Conservation (phyloP, 1,140 invertebrate species). For the Tachypleus tridentatus region DNA sequence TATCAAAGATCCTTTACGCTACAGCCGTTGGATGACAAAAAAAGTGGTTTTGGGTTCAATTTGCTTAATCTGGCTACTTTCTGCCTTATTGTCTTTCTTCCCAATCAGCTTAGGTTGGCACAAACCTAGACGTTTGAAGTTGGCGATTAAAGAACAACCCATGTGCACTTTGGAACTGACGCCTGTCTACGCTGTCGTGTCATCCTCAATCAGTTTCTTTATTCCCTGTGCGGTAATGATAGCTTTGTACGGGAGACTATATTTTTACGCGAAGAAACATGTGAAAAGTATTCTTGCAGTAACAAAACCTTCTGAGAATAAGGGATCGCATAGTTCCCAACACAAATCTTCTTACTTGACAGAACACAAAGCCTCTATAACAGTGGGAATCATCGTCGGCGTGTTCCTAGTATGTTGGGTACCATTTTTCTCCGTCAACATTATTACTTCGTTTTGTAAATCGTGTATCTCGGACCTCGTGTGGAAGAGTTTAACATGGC, state of each 20-base stretch:
- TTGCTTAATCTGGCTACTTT: constrained; percentile 77
- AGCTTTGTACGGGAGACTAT: constrained; percentile 70
- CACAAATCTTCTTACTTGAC: constrained; percentile 62
- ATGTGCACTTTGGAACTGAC: constrained; percentile 82
- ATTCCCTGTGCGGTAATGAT: constrained; percentile 79
- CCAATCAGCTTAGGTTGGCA: constrained; percentile 90
- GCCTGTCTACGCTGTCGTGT: constrained; percentile 88
- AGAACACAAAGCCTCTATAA: constrained; percentile 93
- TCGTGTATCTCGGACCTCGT: constrained; percentile 72
- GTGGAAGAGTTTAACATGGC: constrained; percentile 90
- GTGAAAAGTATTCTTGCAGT: constrained; percentile 85
- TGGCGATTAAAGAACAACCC: constrained; percentile 35
- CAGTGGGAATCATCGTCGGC: constrained; percentile 92
- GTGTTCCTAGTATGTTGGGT: constrained; percentile 68
- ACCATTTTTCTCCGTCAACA: constrained; percentile 95
- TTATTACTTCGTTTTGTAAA: constrained; percentile 84
- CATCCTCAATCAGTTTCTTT: constrained; percentile 94
- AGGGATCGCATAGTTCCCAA: constrained; percentile 24
- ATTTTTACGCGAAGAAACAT: constrained; percentile 93
- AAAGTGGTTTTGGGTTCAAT: constrained; percentile 70
- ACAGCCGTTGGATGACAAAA: constrained; percentile 85
- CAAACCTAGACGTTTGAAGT: constrained; percentile 39
- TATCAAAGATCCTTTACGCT: constrained; percentile 73
- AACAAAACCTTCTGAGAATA: constrained; percentile 37
- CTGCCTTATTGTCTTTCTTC: constrained; percentile 83